Conservation (phyloP, 2,888 invertebrate species). For the Sarcophaga carnaria region DNA sequence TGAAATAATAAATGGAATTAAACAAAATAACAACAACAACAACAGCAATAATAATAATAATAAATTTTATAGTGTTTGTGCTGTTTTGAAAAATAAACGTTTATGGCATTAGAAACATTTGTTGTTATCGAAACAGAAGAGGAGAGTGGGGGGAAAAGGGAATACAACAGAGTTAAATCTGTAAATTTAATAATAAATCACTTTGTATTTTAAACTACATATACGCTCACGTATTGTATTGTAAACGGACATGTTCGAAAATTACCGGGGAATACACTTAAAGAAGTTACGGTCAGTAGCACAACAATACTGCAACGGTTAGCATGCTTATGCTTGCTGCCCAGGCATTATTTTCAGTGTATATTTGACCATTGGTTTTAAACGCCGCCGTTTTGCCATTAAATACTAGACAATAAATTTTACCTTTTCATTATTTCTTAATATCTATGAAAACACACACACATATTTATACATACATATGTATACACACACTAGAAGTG, state of each 20-base stretch:
- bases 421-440: constrained; percentile 59
- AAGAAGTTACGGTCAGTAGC: not conserved
- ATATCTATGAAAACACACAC: constrained; percentile 27
- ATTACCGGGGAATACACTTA: constrained; percentile 23
- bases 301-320: not conserved
- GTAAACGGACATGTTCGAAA: not conserved
- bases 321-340: not conserved
- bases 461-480: not conserved
- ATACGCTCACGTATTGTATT: not conserved
- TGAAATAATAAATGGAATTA: constrained; percentile 41
- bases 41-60: not conserved
- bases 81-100: not conserved
- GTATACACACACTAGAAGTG: not conserved
- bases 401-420: constrained; percentile 61
- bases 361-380: not conserved
- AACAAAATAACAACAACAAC: constrained; percentile 6
- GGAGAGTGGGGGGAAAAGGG: not conserved
- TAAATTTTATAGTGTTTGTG: not conserved
- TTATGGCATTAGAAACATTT: not conserved
- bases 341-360: constrained; percentile 9
- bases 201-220: constrained; percentile 15
- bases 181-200: constrained; percentile 56
- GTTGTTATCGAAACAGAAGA: not conserved
- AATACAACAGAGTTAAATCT: constrained; percentile 21
- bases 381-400: constrained; percentile 11